These are phyloP conservation scores for Manacus vitellinus DNA, from an alignment of 2,113 vertebrate species.

Conservation along the genomic window DNA sequence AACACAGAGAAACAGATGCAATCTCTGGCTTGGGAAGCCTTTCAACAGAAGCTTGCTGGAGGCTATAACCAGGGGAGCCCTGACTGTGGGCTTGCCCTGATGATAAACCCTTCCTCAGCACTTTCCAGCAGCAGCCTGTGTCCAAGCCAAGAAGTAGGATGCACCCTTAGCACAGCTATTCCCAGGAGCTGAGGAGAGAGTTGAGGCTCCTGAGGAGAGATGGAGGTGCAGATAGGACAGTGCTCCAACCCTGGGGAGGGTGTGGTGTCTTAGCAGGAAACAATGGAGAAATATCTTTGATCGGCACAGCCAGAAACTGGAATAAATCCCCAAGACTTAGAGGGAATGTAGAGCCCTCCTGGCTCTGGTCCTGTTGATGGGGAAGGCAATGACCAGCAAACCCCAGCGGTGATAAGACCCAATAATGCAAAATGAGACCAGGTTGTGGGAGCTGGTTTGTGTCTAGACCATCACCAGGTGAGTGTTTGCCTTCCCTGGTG, in stretches of 20 bases:
- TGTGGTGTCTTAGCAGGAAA: background rate
- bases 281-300: background rate
- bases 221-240: background rate
- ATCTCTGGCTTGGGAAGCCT: background rate
- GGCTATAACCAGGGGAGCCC: background rate
- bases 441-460: background rate
- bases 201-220: background rate
- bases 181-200: background rate
- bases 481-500: background rate
- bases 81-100: background rate
- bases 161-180: background rate
- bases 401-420: background rate
- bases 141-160: background rate
- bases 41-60: background rate
- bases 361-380: background rate
- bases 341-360: background rate
- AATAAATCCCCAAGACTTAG: background rate
- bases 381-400: background rate
- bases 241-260: background rate
- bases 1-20: background rate
- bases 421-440: background rate
- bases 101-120: conserved; percentile 3
- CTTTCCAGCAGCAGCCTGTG: background rate
- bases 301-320: background rate
- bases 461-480: background rate